Evolutionary conservation across 37 sponge, comb jelly and placozoan genomes (phyloP), one percentile per base, ranked within the genome.

Genomic region (Spongilla lacustris): DNA sequence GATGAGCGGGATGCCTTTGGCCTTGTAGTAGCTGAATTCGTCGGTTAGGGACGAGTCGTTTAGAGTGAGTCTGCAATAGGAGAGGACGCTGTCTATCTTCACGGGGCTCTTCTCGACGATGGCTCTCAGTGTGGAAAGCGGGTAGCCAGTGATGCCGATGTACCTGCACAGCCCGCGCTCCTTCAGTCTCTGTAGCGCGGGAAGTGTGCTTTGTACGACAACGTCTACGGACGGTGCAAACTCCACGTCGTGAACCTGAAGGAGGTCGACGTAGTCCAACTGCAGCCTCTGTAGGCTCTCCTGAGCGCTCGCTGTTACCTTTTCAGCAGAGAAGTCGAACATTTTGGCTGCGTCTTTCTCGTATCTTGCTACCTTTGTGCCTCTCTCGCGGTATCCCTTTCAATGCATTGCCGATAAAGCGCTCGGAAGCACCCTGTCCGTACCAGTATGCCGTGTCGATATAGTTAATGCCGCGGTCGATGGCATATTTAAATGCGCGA

Each of bases 361-460:
- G 83, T 93, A 97, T 2, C 98, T 89, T 24, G 96, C 90, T 5
- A 94, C 98, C 76, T 97, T 97, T 9, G 98, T 95, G 24, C 41
- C 36, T 79, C 28, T 85, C 83, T 78, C 98, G 71, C 12, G 89
- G 84, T 41, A 97, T 74, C 5, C 84, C 88, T 27, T 91, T 38
- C 46, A 94, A 36, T 26, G 88, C 95, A 76, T 87, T 58, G 2
- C 99, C 97, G 31, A 98, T 76, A 31, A 96, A 89, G n/a, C 2
- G 36, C 69, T 98, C 99, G 13, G 98, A 95, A 72, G 81, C 35
- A n/a, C 95, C 91, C 29, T 95, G 94, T 1, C 95, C 97, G 80
- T 98, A 98, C 93, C 95, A 98, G 33, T 91, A 86, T 0, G 99
- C 93, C 24, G 97, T 96, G 75, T 98, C 99, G 36, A 98, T 89